phyloP scores from a whole-genome alignment of 1,140 invertebrate genomes.

The Achroia grisella region DNA sequence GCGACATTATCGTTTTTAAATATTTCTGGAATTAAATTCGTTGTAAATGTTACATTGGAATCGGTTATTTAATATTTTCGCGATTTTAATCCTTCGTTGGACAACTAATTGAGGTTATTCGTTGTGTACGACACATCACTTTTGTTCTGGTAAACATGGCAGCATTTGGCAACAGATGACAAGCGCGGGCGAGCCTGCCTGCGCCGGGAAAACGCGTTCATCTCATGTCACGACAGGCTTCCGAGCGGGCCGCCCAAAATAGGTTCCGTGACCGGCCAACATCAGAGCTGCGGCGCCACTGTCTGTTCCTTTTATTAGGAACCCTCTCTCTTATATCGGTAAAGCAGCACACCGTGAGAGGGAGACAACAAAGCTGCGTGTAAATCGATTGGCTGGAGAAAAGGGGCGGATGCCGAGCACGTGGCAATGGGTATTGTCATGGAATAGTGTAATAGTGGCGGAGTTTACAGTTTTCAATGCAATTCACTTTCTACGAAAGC shows the following conservation, averaged over 20 bases:
- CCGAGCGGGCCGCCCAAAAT: slow-evolving; percentile 44
- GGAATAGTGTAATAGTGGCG: slow-evolving; percentile 24
- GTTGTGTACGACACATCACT: slow-evolving; percentile 64
- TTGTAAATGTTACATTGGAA: slow-evolving; percentile 40
- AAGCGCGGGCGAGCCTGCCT: slow-evolving; percentile 60
- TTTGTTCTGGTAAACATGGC: slow-evolving; percentile 69
- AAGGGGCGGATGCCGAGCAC: slow-evolving; percentile 63
- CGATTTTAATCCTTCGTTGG: slow-evolving; percentile 16
- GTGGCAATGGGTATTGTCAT: slow-evolving; percentile 50
- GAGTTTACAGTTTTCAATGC: slow-evolving; percentile 29
- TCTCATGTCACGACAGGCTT: slow-evolving; percentile 53
- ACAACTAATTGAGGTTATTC: slow-evolving; percentile 53
- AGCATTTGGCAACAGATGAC: slow-evolving; percentile 65
- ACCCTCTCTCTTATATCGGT: slow-evolving; percentile 60
- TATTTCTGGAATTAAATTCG: slow-evolving; percentile 30
- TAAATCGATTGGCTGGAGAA: slow-evolving; percentile 59
- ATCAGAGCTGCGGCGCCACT: slow-evolving; percentile 56
- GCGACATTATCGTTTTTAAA: slow-evolving; percentile 6
- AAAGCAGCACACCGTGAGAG: slow-evolving; percentile 45
- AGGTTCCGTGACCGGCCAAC: slow-evolving; percentile 19
- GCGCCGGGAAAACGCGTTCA: slow-evolving; percentile 51
- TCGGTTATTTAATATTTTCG: slow-evolving; percentile 3
- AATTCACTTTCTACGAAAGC: too few relatives aligned
- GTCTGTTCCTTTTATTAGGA: slow-evolving; percentile 43
- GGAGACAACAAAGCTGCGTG: slow-evolving; percentile 40